Conservation (phyloP, 2,888 invertebrate species). For the Nesidiocoris tenuis region DNA sequence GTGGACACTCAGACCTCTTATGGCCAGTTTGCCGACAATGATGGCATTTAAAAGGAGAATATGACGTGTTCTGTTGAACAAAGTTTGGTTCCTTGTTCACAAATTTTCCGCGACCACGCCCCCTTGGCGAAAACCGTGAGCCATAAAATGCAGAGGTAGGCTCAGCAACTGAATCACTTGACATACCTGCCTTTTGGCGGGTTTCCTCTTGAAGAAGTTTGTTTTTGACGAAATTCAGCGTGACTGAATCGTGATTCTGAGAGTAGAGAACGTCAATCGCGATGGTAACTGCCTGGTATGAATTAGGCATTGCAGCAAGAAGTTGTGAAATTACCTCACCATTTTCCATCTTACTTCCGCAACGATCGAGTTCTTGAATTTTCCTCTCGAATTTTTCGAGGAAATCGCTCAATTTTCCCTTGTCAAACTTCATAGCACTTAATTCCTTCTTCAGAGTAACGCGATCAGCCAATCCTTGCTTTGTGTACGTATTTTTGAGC, state of each 20-base stretch:
- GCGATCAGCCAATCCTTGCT: not conserved
- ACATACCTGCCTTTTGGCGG: too few species aligned
- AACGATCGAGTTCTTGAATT: not conserved
- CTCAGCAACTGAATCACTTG: too few species aligned
- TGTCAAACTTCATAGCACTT: not conserved
- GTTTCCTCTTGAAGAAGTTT: too few species aligned
- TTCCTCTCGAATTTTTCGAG: not conserved
- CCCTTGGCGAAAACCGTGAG: too few species aligned
- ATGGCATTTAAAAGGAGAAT: too few species aligned
- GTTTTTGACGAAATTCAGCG: conserved; percentile 13
- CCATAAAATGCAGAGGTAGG: too few species aligned
- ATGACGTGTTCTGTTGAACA: too few species aligned
- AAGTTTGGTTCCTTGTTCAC: too few species aligned
- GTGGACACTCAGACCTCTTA: too few species aligned
- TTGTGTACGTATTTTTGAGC: not conserved
- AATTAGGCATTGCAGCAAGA: conserved; percentile 1
- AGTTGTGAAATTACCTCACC: not conserved
- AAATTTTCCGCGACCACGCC: too few species aligned
- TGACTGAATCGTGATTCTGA: not conserved
- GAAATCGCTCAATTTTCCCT: not conserved
- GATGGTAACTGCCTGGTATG: not conserved
- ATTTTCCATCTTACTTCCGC: not conserved
- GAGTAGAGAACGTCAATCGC: conserved; percentile 1
- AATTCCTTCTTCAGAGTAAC: not conserved
- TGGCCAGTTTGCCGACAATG: too few species aligned